Evolutionary conservation across 2,113 vertebrate species (phyloP), one percentile per base, ranked within the genome.

Genomic region (Thalassoma bifasciatum): DNA sequence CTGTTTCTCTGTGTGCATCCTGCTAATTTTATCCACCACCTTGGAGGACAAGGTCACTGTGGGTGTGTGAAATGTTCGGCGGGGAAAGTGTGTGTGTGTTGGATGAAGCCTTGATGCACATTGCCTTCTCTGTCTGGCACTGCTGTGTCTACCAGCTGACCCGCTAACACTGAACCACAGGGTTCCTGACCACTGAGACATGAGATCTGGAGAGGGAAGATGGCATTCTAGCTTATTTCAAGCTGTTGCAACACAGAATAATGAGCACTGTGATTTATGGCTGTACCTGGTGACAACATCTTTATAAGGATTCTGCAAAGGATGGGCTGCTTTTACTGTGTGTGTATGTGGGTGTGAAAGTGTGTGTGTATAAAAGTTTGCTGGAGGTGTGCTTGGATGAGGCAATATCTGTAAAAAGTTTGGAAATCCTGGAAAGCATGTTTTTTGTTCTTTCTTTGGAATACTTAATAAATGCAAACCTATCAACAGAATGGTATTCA

Each of bases 1-100:
- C 49, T 7, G 24, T 59, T 77, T 75, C 60, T 75, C 57, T 16
- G 49, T 44, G 24, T 82, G 82, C 23, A 34, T 78, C 75, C 70
- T 57, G 72, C 74, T 88, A 83, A 87, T 83, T 89, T 84, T 87
- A 87, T 76, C 50, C 5, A 8, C 44, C 56, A 42, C 79, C 70
- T 79, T 52, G 56, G 66, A 73, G 75, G 72, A 82, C 82, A 81
- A 87, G 84, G 79, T 84, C 56, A 23, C 12, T 0, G 60, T 52
- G 22, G 14, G 58, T 62, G 54, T 86, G 59, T 70, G 77, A 26
- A 59, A 80, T 73, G 72, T 66, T 57, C 17, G 61, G 51, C 54
- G 22, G 23, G 40, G 59, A 24, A 54, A 60, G 42, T 47, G 47
- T 56, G 36, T 42, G n/a, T 57, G 52, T 62, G 16, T 64, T 26